These are phyloP conservation scores for Rhabdophis nuchalis DNA, from an alignment of 2,797 vertebrate genomes.

Conservation along the genomic window DNA sequence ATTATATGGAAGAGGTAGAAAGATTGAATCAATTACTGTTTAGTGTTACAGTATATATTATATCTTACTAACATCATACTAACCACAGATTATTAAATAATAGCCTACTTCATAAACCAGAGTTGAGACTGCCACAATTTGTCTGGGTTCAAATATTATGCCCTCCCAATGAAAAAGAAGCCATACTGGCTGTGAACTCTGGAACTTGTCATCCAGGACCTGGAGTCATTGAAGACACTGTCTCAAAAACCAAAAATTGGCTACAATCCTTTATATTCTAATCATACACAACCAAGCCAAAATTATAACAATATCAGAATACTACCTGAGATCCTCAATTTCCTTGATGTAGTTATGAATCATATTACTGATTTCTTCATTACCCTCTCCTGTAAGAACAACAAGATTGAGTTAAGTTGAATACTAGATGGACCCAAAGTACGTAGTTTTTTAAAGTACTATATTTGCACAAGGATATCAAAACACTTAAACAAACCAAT, in stretches of 20 bases:
- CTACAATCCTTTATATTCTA: background rate
- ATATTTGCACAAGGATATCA: background rate
- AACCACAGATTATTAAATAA: background rate
- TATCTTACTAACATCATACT: background rate
- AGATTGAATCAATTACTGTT: background rate
- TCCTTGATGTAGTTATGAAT: conserved; percentile 96
- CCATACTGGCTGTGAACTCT: background rate
- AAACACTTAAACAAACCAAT: background rate
- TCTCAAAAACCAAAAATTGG: background rate
- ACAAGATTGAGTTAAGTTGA: background rate
- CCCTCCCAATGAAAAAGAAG: background rate
- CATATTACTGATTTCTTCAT: conserved; percentile 96
- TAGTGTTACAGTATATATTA: background rate
- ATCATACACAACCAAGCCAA: background rate
- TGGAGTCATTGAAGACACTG: background rate
- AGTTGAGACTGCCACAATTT: background rate
- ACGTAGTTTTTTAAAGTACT: background rate
- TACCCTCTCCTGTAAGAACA: conserved; percentile 83
- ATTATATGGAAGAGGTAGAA: background rate
- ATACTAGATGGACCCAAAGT: background rate
- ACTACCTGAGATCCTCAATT: conserved; percentile 93
- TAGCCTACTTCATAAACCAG: background rate
- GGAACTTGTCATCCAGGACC: background rate
- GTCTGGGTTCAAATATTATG: background rate
- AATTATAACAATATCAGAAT: conserved; percentile 38